A percentile compares a stretch with the other conserved stretches of the same genome.
Evolutionary conservation across 2,113 vertebrate species (phyloP).

Genomic region (Melanerpes aurifrons): DNA sequence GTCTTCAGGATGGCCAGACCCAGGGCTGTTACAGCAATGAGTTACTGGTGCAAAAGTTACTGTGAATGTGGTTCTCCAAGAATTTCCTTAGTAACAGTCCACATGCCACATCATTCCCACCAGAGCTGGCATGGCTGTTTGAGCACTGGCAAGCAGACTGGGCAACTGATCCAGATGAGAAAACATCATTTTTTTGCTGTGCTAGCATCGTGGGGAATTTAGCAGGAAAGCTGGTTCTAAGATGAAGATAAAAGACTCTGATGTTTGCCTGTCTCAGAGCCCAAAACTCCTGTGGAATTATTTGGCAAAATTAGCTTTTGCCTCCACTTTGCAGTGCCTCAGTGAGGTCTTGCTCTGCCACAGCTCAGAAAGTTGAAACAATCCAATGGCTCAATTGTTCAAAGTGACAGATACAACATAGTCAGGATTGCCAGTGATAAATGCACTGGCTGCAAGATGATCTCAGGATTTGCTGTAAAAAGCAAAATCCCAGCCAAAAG

Average conservation of each 20-base stretch:
- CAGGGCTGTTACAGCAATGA: not conserved
- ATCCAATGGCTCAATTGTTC: too few relatives aligned
- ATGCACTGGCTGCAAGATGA: not conserved
- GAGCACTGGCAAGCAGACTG: not conserved
- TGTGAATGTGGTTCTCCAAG: not conserved
- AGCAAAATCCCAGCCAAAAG: not conserved
- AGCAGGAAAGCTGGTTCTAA: not conserved
- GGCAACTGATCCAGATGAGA: not conserved
- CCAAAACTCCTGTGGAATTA: too few relatives aligned
- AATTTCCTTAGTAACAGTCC: not conserved
- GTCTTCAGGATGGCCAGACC: not conserved
- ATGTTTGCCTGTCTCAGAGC: too few relatives aligned
- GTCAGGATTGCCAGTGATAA: too few relatives aligned
- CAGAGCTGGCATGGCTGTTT: not conserved
- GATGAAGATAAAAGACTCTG: too few relatives aligned
- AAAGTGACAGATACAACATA: too few relatives aligned
- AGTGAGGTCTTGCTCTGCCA: too few relatives aligned
- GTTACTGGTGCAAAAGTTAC: not conserved
- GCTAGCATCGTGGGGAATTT: not conserved
- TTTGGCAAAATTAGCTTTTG: too few relatives aligned
- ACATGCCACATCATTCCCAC: not conserved
- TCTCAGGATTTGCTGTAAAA: conserved; percentile 10
- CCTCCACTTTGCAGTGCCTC: too few relatives aligned
- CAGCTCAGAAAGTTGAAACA: too few relatives aligned
- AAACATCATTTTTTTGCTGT: conserved; percentile 16